These are phyloP conservation scores for Istiophorus platypterus DNA, from an alignment of 2,113 vertebrate genomes.

Conservation along the genomic window DNA sequence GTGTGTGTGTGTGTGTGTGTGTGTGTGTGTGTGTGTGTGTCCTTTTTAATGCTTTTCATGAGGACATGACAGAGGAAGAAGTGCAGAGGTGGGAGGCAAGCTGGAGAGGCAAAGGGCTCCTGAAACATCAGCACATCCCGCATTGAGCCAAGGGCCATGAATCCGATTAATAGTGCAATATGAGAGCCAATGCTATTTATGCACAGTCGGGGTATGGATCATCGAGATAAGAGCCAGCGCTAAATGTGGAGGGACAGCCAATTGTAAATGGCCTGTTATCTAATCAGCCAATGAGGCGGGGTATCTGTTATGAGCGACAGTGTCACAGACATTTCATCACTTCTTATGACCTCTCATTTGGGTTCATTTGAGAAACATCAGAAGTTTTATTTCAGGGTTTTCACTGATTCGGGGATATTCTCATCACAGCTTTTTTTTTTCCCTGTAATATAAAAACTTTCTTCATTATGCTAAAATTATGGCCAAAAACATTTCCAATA, in stretches of 20 bases:
- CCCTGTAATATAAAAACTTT: constrained; percentile 11
- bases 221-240: constrained; percentile 66
- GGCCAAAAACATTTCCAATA: constrained; percentile 1
- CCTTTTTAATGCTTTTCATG: neutral
- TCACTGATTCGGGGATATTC: constrained; percentile 7
- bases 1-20: neutral
- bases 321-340: constrained; percentile 1
- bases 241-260: constrained; percentile 58
- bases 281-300: constrained; percentile 47
- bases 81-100: constrained; percentile 28
- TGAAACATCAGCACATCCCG: constrained; percentile 31
- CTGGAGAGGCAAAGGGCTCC: constrained; percentile 21
- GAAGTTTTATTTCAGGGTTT: constrained; percentile 37
- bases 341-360: constrained; percentile 5
- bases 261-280: constrained; percentile 65
- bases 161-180: constrained; percentile 74
- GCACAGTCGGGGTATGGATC: constrained; percentile 61
- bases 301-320: constrained; percentile 24
- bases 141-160: constrained; percentile 66
- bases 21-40: neutral
- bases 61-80: constrained; percentile 7
- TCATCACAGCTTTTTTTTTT: neutral
- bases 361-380: constrained; percentile 32
- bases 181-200: constrained; percentile 65
- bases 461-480: constrained; percentile 23